phyloP scores from a whole-genome alignment of 2,113 vertebrate genomes.

The Origma solitaria region DNA sequence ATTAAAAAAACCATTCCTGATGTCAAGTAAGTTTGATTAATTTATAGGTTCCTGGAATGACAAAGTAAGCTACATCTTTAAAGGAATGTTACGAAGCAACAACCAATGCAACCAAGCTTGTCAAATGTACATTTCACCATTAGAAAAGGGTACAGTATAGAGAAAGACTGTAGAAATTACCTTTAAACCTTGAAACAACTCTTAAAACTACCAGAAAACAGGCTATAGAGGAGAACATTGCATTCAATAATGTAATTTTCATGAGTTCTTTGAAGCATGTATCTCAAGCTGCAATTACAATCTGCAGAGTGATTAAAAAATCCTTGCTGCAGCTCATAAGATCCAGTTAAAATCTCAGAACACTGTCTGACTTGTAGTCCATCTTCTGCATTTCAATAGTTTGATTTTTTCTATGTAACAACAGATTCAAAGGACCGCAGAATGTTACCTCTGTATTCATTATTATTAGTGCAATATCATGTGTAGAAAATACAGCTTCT shows the following conservation, averaged over 20 bases:
- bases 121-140: background rate
- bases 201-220: background rate
- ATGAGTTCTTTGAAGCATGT: background rate
- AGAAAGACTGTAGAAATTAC: background rate
- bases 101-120: background rate
- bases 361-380: background rate
- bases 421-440: background rate
- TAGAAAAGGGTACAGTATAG: background rate
- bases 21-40: background rate
- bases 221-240: background rate
- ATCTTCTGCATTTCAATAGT: background rate
- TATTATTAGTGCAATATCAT: background rate
- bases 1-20: background rate
- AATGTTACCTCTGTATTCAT: background rate
- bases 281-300: background rate
- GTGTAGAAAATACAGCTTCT: background rate
- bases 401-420: background rate
- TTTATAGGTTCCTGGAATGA: background rate
- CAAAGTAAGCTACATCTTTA: background rate
- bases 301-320: background rate
- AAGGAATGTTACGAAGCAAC: background rate
- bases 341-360: background rate
- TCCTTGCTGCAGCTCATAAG: background rate
- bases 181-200: background rate
- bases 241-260: background rate